Evolutionary conservation across 2,888 invertebrate species (phyloP), one percentile per base, ranked within the genome.

Genomic region (Listrodromus nycthemerus): DNA sequence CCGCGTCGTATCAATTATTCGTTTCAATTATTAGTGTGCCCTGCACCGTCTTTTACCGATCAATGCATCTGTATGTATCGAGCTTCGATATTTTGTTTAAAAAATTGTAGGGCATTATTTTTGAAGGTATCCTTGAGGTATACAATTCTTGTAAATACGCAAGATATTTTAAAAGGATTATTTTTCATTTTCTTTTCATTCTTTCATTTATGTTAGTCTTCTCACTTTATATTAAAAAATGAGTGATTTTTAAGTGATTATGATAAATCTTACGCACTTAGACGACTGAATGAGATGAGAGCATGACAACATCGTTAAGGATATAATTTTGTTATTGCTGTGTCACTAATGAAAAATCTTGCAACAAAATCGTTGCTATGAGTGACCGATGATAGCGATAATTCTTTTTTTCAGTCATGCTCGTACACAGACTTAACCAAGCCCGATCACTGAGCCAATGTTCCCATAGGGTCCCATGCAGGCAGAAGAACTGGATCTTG

Each of bases 391-490:
- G 63, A 50, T 30, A 37, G 10, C 10, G 33, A 61, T 58, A 0
- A 6, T 61, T 58, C 30, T 27, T 48, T 66, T 52, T 41, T 30
- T 19, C 58, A 41, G 45, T 13, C 21, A 33, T 67, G 24, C 21
- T 55, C n/a, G 48, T 33, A 27, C 48, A 10, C 58, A 67, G 71
- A 10, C 41, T 70, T 10, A 16, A 27, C 16, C 2, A 37, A 37
- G 52, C n/a, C 10, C 84, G 85, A 90, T 91, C 87, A 92, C 84
- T 91, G 91, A 69, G 97, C 97, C 80, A 97, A 94, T 1, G 97
- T 97, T 80, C 98, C 98, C 97, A 98, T 98, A 1, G 98, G 98
- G 94, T 98, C 98, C 98, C 98, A 98, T 0, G 98, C 98, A 2
- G 98, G 98, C 90, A 98, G 94, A 50, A 97, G 95, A 82, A 96